A percentile compares a stretch with the other conserved stretches of the same genome.
phyloP scores from a whole-genome alignment of 2,888 invertebrate species.

The Malthinus seriepunctatus region DNA sequence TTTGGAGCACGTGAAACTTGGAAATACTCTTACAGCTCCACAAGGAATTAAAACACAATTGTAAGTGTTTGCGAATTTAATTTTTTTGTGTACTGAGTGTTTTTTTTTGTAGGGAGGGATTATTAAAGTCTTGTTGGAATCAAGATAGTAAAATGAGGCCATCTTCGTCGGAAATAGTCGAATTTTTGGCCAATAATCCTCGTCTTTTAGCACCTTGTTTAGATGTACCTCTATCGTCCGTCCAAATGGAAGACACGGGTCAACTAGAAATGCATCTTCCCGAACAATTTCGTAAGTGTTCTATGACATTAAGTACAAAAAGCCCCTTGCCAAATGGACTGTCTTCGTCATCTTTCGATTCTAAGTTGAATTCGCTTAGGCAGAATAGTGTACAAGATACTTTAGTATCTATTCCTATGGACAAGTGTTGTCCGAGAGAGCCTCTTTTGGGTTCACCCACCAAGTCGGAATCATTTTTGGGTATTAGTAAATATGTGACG shows the following conservation, averaged over 20 bases:
- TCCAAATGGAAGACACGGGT: slow-evolving; percentile 71
- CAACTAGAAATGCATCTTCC: slow-evolving; percentile 60
- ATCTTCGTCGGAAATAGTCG: slow-evolving; percentile 77
- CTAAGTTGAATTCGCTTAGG: slow-evolving; percentile 22
- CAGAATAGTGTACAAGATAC: slow-evolving; percentile 34
- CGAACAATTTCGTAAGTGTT: slow-evolving; percentile 53
- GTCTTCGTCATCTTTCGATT: slow-evolving; percentile 27
- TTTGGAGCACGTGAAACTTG: slow-evolving; percentile 75
- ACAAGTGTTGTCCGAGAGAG: slow-evolving; percentile 48
- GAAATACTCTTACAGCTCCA: slow-evolving; percentile 75
- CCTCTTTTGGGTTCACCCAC: slow-evolving; percentile 47
- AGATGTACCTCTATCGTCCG: slow-evolving; percentile 74
- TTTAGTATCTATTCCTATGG: slow-evolving; percentile 44
- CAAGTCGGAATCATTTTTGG: slow-evolving; percentile 34
- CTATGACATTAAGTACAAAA: slow-evolving; percentile 40
- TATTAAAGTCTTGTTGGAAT: slow-evolving; percentile 82
- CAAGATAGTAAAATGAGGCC: slow-evolving; percentile 72
- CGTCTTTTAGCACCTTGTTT: slow-evolving; percentile 77
- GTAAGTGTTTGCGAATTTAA: slow-evolving; percentile 60
- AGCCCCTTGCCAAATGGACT: slow-evolving; percentile 28
- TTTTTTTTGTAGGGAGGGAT: slow-evolving; percentile 62
- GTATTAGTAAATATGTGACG: slow-evolving; percentile 42
- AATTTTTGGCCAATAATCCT: slow-evolving; percentile 77
- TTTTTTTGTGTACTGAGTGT: background rate
- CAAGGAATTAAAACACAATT: slow-evolving; percentile 76